These are phyloP conservation scores for Platysternon megacephalum DNA, from an alignment of 2,113 vertebrate species.

Conservation along the genomic window DNA sequence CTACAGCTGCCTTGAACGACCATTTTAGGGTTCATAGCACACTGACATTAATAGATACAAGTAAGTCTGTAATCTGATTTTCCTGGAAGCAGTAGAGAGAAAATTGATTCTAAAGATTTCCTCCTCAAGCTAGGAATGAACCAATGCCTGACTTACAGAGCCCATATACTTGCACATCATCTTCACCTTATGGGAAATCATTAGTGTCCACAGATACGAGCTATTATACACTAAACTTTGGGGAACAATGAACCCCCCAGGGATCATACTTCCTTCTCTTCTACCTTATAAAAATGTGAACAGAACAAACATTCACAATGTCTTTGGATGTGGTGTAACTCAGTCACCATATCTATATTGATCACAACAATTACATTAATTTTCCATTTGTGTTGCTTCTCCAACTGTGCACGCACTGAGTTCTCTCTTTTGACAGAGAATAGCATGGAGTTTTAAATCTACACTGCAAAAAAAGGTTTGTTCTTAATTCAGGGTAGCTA, in stretches of 20 bases:
- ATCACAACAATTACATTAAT: neutral
- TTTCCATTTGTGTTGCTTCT: neutral
- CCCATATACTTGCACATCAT: neutral
- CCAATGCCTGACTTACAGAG: neutral
- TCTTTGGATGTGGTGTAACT: neutral
- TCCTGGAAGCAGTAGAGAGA: neutral
- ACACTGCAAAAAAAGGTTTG: neutral
- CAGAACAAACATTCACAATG: neutral
- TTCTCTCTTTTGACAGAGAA: neutral
- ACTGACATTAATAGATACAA: neutral
- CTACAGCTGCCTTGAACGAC: neutral
- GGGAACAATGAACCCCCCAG: neutral
- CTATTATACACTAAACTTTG: neutral
- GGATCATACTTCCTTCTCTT: neutral
- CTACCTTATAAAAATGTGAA: neutral
- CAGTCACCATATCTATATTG: neutral
- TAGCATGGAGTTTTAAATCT: neutral
- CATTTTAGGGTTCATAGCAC: neutral
- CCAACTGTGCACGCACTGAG: neutral
- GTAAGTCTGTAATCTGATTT: constrained; percentile 3
- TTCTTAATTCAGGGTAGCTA: neutral
- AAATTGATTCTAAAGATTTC: constrained; percentile 35
- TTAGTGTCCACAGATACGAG: neutral
- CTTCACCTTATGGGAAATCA: neutral
- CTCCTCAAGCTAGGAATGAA: constrained; percentile 6